A percentile compares a stretch with the other conserved stretches of the same genome.
Conservation (phyloP, 2,797 vertebrate species). For the Coracias cyanogaster region DNA sequence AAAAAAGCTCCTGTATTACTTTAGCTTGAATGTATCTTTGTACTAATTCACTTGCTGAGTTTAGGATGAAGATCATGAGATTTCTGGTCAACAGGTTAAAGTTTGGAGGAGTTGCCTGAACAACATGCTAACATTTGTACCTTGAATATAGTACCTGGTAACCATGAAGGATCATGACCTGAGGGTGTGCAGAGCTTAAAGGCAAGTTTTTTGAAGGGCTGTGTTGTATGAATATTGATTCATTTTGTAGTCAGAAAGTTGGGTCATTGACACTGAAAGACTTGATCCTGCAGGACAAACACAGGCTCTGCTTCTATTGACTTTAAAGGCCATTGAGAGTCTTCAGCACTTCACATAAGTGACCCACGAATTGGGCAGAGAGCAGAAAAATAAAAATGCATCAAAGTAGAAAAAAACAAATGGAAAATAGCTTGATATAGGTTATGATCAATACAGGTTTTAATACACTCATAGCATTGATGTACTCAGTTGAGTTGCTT, state of each 20-base stretch:
- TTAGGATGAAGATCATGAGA: neutral
- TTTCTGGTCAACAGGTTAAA: neutral
- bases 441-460: neutral
- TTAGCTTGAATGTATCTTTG: neutral
- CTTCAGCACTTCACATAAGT: neutral
- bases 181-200: neutral
- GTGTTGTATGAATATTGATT: neutral
- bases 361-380: accelerated
- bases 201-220: neutral
- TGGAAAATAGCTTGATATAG: neutral
- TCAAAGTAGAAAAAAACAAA: neutral
- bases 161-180: accelerated
- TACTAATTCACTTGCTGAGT: neutral
- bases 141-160: neutral
- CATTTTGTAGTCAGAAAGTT: neutral
- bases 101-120: neutral
- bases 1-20: neutral
- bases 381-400: neutral
- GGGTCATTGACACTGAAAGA: neutral
- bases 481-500: neutral
- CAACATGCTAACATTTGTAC: neutral
- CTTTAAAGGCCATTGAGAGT: neutral
- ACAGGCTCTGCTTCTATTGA: neutral
- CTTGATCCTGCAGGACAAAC: neutral
- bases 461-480: neutral